Evolutionary conservation across 2,113 vertebrate species (phyloP).

Genomic region (Lichenostomus cassidix): DNA sequence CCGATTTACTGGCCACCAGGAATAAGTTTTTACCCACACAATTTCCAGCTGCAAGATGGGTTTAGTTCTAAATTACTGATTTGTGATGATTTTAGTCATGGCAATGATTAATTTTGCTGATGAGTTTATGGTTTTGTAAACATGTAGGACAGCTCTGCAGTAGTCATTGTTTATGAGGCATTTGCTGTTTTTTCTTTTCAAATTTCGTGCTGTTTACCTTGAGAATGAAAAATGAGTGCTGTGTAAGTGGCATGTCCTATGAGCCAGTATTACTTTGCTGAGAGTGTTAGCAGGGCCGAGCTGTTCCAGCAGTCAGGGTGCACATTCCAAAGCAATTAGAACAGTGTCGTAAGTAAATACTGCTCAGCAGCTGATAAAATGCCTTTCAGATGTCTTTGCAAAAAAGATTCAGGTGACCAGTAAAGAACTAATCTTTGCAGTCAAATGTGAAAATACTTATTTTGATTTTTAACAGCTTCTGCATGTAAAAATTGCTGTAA

Average conservation of each 20-base stretch:
- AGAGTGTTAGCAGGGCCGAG: background rate
- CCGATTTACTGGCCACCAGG: background rate
- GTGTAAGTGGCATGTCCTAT: background rate
- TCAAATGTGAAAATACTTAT: background rate
- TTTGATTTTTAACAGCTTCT: background rate
- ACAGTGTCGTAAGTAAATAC: conserved; percentile 30
- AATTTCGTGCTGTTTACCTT: background rate
- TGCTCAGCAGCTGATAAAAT: conserved; percentile 52
- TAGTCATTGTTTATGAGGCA: background rate
- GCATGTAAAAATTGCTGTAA: background rate
- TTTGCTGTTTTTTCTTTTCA: background rate
- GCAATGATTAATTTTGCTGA: background rate
- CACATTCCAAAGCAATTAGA: conserved; percentile 60
- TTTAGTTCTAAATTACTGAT: background rate
- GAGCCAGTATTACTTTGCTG: background rate
- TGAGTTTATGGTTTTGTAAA: background rate
- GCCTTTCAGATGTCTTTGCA: conserved; percentile 12
- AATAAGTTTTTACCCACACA: background rate
- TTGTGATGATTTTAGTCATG: background rate
- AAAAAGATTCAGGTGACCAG: conserved; percentile 19
- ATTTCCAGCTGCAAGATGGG: background rate
- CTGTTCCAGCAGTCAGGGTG: conserved; percentile 7
- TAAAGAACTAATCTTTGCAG: background rate
- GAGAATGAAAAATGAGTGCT: background rate
- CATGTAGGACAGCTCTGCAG: background rate